phyloP scores from a whole-genome alignment of 2,888 invertebrate species.

The Argyresthia goedartella region DNA sequence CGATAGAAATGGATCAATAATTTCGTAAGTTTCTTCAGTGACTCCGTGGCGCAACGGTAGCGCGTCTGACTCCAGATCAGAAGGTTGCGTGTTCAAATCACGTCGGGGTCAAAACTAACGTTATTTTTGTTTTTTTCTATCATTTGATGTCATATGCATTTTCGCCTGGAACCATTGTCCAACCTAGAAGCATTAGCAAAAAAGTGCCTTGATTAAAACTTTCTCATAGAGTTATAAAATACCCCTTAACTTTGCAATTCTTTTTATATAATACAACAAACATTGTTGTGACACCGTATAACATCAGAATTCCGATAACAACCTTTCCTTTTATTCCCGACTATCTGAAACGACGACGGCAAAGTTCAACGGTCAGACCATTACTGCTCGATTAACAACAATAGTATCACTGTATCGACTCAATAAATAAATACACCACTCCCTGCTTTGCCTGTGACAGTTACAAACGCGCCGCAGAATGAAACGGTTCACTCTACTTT shows the following conservation, averaged over 20 bases:
- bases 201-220: background rate
- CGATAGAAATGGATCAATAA: background rate
- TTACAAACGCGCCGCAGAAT: constrained; percentile 13
- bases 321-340: background rate
- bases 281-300: too few relatives aligned
- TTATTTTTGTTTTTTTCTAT: constrained; percentile 9
- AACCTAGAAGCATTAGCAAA: too few relatives aligned
- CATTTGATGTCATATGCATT: background rate
- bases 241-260: too few relatives aligned
- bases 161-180: too few relatives aligned
- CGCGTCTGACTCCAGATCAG: constrained; percentile 97
- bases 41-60: constrained; percentile 92
- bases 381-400: background rate
- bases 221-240: too few relatives aligned
- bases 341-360: background rate
- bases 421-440: background rate
- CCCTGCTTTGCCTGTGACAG: background rate
- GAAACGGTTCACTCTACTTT: constrained; percentile 13
- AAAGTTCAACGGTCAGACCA: background rate
- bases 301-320: background rate
- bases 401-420: background rate
- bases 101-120: constrained; percentile 85
- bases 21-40: constrained; percentile 20
- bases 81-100: constrained; percentile 98
- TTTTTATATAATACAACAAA: too few relatives aligned